These are phyloP conservation scores for Luffia ferchaultella DNA, from an alignment of 2,888 invertebrate species.

Conservation along the genomic window DNA sequence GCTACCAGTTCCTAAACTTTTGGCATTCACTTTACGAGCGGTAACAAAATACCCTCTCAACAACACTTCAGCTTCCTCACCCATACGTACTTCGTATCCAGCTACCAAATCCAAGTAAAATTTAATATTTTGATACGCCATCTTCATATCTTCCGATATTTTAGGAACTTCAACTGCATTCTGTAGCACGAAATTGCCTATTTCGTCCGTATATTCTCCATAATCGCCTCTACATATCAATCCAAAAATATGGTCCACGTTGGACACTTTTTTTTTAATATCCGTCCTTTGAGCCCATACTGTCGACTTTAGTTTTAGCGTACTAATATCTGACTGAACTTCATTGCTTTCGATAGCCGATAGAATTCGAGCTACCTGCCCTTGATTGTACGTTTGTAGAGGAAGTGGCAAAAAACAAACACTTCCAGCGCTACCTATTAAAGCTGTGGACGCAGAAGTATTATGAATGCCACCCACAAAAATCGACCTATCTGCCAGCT, in stretches of 20 bases:
- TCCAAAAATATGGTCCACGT: constrained; percentile 44
- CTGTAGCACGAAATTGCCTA: constrained; percentile 36
- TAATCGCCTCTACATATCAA: constrained; percentile 41
- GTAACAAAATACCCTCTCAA: constrained; percentile 42
- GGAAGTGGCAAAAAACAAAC: constrained; percentile 41
- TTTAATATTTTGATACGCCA: constrained; percentile 30
- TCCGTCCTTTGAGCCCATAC: constrained; percentile 52
- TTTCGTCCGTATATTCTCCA: constrained; percentile 37
- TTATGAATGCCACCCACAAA: constrained; percentile 29
- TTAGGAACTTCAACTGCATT: constrained; percentile 25
- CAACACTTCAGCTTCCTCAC: constrained; percentile 29
- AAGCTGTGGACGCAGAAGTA: constrained; percentile 24
- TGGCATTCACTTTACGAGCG: constrained; percentile 38
- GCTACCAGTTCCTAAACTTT: constrained; percentile 34
- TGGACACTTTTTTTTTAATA: constrained; percentile 39
- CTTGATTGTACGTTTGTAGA: constrained; percentile 41
- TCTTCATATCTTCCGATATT: constrained; percentile 26
- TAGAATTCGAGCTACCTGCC: constrained; percentile 30
- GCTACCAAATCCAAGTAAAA: constrained; percentile 38
- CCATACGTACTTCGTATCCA: constrained; percentile 33
- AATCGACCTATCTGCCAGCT: constrained; percentile 31
- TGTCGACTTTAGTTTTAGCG: constrained; percentile 31
- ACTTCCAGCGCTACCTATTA: constrained; percentile 40
- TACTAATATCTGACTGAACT: constrained; percentile 25
- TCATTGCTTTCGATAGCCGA: constrained; percentile 39